Evolutionary conservation across 1,140 invertebrate genomes (phyloP).

Genomic region (Temnothorax nylanderi): DNA sequence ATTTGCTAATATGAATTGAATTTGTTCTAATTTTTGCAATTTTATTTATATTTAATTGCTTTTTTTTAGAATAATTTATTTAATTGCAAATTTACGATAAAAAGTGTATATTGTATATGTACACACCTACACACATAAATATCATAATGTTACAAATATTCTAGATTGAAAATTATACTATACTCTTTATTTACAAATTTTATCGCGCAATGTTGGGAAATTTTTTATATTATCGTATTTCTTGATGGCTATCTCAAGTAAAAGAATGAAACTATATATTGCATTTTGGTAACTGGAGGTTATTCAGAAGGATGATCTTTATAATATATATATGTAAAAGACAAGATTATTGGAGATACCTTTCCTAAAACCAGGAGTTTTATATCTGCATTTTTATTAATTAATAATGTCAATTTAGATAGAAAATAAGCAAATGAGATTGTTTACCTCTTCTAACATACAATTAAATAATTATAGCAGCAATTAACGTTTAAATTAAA

Average conservation of each 20-base stretch:
- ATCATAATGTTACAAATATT: too few relatives aligned
- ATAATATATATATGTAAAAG: too few relatives aligned
- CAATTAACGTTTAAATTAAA: constrained; percentile 17
- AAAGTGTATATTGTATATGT: not conserved
- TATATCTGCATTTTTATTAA: not conserved
- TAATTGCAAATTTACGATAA: not conserved
- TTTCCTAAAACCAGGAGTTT: too few relatives aligned
- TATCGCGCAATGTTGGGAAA: not conserved
- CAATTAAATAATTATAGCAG: not conserved
- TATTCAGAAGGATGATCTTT: too few relatives aligned
- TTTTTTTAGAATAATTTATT: not conserved
- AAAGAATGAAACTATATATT: not conserved
- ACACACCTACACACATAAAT: too few relatives aligned
- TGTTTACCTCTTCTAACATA: not conserved
- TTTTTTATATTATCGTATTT: not conserved
- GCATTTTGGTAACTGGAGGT: too few relatives aligned
- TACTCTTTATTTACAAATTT: not conserved
- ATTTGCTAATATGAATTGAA: not conserved
- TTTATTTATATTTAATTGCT: constrained; percentile 4
- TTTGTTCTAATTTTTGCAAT: not conserved
- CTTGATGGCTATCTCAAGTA: not conserved
- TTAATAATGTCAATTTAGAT: not conserved
- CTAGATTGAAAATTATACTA: too few relatives aligned
- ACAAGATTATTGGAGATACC: too few relatives aligned
- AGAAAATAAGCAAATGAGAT: not conserved